These are phyloP conservation scores for Lomographa bimaculata DNA, from an alignment of 2,888 invertebrate species.

Conservation along the genomic window DNA sequence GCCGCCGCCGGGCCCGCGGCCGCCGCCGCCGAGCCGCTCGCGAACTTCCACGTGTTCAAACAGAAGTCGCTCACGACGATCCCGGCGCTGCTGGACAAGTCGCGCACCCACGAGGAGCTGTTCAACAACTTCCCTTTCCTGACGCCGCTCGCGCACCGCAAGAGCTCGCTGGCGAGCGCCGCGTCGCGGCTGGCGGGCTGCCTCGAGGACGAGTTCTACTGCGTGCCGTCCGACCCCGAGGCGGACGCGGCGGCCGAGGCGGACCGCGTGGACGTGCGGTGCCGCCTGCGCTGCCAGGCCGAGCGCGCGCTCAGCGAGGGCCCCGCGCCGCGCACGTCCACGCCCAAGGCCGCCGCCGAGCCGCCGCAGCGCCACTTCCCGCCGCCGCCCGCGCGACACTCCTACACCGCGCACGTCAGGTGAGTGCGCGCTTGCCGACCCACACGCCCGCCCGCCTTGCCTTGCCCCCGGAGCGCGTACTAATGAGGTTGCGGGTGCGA, in stretches of 20 bases:
- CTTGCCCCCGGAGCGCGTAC: constrained; percentile 37
- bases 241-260: constrained; percentile 40
- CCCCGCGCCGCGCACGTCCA: constrained; percentile 49
- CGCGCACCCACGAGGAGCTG: constrained; percentile 66
- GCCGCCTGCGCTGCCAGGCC: constrained; percentile 56
- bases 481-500: constrained; percentile 43
- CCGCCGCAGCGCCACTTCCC: constrained; percentile 15
- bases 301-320: constrained; percentile 50
- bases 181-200: constrained; percentile 66
- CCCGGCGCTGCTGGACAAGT: constrained; percentile 63
- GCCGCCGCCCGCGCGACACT: constrained; percentile 50
- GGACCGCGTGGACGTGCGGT: constrained; percentile 58
- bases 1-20: constrained; percentile 54
- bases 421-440: constrained; percentile 42
- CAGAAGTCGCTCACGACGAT: constrained; percentile 78
- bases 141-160: constrained; percentile 83
- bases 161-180: constrained; percentile 65
- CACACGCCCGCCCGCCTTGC: constrained; percentile 7
- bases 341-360: constrained; percentile 48
- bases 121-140: constrained; percentile 83
- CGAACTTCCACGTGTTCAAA: constrained; percentile 75
- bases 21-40: constrained; percentile 63
- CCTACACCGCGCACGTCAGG: constrained; percentile 66
- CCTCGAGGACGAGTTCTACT: constrained; percentile 76
- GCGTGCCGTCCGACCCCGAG: constrained; percentile 64